Percentiles rank a stretch among this genome's conserved stretches.
These are phyloP conservation scores for Lobophora halterata DNA, from an alignment of 2,888 invertebrate species.

Conservation along the genomic window DNA sequence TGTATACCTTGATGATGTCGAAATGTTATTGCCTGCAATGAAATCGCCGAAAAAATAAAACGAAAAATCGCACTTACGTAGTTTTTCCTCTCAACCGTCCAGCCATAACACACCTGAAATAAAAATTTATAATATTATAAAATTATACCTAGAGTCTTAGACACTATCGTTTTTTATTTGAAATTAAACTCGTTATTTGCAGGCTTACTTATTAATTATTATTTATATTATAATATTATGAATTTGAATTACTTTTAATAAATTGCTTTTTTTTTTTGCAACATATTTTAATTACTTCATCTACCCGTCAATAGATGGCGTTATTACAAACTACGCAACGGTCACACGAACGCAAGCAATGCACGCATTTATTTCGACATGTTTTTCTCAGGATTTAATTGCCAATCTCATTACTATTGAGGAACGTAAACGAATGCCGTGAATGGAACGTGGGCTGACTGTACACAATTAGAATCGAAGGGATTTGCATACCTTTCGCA, in stretches of 20 bases:
- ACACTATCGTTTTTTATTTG: too few relatives aligned
- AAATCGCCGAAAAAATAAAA: slow-evolving; percentile 1
- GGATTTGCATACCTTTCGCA: slow-evolving; percentile 56
- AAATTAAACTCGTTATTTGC: too few relatives aligned
- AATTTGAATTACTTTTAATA: not conserved
- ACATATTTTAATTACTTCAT: slow-evolving; percentile 14
- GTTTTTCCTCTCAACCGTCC: slow-evolving; percentile 11
- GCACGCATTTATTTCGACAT: slow-evolving; percentile 39
- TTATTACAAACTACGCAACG: slow-evolving; percentile 33
- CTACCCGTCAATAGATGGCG: slow-evolving; percentile 51
- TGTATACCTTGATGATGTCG: slow-evolving; percentile 31
- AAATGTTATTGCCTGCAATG: slow-evolving; percentile 30
- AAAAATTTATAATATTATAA: too few relatives aligned
- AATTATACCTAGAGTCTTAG: too few relatives aligned
- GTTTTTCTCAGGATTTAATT: slow-evolving; percentile 35
- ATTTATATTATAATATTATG: too few relatives aligned
- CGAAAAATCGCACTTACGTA: slow-evolving; percentile 37
- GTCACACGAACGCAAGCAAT: slow-evolving; percentile 33
- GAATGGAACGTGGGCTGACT: slow-evolving; percentile 50
- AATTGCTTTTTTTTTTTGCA: not conserved
- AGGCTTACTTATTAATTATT: too few relatives aligned
- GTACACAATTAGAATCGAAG: slow-evolving; percentile 53
- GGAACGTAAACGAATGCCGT: slow-evolving; percentile 48
- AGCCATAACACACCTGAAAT: slow-evolving; percentile 21
- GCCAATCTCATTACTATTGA: slow-evolving; percentile 47